Evolutionary conservation across 2,888 invertebrate genomes (phyloP).

Genomic region (Drosophila borborema): DNA sequence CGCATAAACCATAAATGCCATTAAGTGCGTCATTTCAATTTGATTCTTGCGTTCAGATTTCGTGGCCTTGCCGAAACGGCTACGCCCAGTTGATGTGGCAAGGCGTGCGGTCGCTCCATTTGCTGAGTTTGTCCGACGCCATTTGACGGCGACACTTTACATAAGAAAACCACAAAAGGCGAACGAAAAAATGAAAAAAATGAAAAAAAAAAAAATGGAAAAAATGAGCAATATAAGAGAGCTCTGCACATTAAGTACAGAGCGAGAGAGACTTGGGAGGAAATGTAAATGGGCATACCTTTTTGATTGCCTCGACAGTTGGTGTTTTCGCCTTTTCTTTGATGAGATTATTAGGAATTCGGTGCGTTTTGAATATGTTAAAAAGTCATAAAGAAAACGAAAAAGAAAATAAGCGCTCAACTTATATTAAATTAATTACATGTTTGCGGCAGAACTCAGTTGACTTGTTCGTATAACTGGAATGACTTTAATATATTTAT

Average conservation of each 20-base stretch:
- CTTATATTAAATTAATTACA: neutral
- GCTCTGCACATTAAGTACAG: slow-evolving; percentile 11
- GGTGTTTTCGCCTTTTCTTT: slow-evolving; percentile 31
- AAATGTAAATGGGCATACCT: slow-evolving; percentile 24
- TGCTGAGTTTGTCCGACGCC: slow-evolving; percentile 42
- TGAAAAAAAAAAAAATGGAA: neutral
- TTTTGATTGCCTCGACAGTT: slow-evolving; percentile 27
- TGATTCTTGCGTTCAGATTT: slow-evolving; percentile 70
- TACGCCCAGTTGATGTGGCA: slow-evolving; percentile 46
- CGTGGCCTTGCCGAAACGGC: slow-evolving; percentile 39
- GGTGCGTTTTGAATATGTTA: slow-evolving; percentile 9
- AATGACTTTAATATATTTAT: neutral
- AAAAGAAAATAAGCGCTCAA: too few relatives aligned
- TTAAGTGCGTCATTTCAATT: slow-evolving; percentile 80
- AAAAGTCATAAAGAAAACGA: neutral
- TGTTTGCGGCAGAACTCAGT: neutral
- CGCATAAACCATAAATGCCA: slow-evolving; percentile 78
- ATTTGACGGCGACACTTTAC: slow-evolving; percentile 50
- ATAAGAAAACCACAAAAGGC: slow-evolving; percentile 34
- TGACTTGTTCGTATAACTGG: neutral
- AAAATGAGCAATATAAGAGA: neutral
- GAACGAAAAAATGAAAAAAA: neutral
- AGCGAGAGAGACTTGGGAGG: neutral
- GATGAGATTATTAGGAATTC: slow-evolving; percentile 42
- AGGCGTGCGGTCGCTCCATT: slow-evolving; percentile 21